These are phyloP conservation scores for Rhagoletis pomonella DNA, from an alignment of 1,140 invertebrate species.

Conservation along the genomic window DNA sequence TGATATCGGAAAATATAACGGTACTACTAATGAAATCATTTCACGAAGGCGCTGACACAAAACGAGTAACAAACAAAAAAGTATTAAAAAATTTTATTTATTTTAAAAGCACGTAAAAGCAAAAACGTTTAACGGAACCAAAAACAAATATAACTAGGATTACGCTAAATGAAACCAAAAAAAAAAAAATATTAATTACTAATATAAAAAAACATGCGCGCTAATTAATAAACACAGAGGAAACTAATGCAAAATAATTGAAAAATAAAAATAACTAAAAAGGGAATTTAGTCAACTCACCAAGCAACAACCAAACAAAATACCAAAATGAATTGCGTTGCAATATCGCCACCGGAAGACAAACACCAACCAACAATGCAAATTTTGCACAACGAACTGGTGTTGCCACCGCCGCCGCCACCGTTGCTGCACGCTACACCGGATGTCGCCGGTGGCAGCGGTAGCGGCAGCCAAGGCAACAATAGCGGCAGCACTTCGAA, in stretches of 20 bases:
- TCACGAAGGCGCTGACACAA: neutral
- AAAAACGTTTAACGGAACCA: neutral
- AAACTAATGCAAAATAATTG: constrained; percentile 8
- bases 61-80: neutral
- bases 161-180: constrained; percentile 29
- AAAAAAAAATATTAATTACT: neutral
- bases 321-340: constrained; percentile 70
- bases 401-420: constrained; percentile 54
- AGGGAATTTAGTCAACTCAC: constrained; percentile 33
- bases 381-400: constrained; percentile 59
- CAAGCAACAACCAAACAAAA: constrained; percentile 54
- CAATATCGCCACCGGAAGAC: constrained; percentile 65
- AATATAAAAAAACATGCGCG: neutral
- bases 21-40: neutral
- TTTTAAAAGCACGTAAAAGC: neutral
- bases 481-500: constrained; percentile 58
- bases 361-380: constrained; percentile 64
- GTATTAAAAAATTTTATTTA: neutral
- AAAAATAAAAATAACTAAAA: neutral
- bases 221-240: neutral
- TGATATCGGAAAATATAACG: neutral
- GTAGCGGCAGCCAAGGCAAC: constrained; percentile 54
- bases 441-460: constrained; percentile 47
- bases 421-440: constrained; percentile 26
- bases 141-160: neutral